Evolutionary conservation across 2,888 invertebrate species (phyloP), one percentile per base, ranked within the genome.

Genomic region (Dicycla oo): DNA sequence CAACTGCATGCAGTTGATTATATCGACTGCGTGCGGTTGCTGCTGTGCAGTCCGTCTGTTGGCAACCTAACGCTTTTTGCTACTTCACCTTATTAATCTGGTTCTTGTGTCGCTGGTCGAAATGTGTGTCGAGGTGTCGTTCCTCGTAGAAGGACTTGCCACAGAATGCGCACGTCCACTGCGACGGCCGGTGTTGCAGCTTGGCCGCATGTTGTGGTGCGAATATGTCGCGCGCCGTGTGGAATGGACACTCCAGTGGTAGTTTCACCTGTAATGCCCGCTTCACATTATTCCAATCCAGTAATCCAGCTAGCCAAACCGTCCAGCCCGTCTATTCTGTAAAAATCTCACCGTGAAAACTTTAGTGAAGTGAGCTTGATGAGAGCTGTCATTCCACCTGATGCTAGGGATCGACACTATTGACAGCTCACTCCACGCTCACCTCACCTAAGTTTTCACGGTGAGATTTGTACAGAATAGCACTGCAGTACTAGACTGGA

Each of bases 131-230:
- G 88, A 98, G 96, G 94, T 97, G 98, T 89, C 97, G 97, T 93
- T 98, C 98, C 93, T 98, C 98, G 95, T 98, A 98, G 93, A 98
- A 98, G 81, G 98, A 98, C 94, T 98, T 98, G 86, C 98, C 98
- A 95, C 99, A 99, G 84, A 98, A 97, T 75, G 98, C 98, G 91
- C 99, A 99, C 15, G 98, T 98, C 98, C 98, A 98, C 93, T 98
- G 98, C 49, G 98, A 98, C 26, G 98, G 97, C 79, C 98, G 97
- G 94, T 98, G 98, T 91, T 98, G 98, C 88, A 97, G 97, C 94
- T 98, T 98, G 88, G 98, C 98, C 73, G 97, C 97, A 93, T 98
- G 98, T 91, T 98, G 98, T 30, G 98, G 98, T 82, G 98, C 97
- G 93, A 98, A 98, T 82, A 98, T 98, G 93, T 99, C 99, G 86